Evolutionary conservation across 2,888 invertebrate species (phyloP), one percentile per base, ranked within the genome.

Genomic region (Lathronympha strigana): DNA sequence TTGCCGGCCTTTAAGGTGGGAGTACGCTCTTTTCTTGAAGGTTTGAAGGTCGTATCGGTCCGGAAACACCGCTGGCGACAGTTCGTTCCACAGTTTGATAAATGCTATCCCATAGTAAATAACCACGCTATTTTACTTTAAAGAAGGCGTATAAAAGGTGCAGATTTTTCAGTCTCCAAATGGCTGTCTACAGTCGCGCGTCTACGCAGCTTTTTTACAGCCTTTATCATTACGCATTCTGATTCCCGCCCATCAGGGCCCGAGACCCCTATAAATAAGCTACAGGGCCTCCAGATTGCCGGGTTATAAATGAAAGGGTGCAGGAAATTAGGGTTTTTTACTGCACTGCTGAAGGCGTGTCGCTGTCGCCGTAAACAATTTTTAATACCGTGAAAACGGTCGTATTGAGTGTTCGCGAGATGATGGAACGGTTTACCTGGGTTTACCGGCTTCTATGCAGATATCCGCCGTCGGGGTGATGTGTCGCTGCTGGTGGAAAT

Each of bases 291-390:
- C 84, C 88, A 91, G 91, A 90, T 90, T 91, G 90, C 87, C 82
- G 81, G 84, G 87, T 83, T 85, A 90, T 88, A 91, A 90, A 91
- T 89, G 91, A 90, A 92, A 90, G 91, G 91, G 91, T 89, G 84
- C 86, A 87, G 89, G 90, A 90, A 90, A 92, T 92, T 91, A 90
- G 89, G 91, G 90, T 88, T 90, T 90, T 90, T 90, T 90, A 90
- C 83, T 82, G 82, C 88, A 85, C 78, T 67, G 76, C 78, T 76
- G 77, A 73, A 74, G 78, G 78, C 82, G 81, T 83, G 82, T 82
- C 82, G 80, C 78, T 69, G 75, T 73, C 74, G 73, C 81, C 79
- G 83, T 89, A 87, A 90, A 88, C 87, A 87, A 90, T 89, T 90
- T 90, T 89, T 90, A 87, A 88, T 88, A 80, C 83, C 73, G 80